These are phyloP conservation scores for Saccostrea echinata DNA, from an alignment of 1,140 invertebrate species.

Conservation along the genomic window DNA sequence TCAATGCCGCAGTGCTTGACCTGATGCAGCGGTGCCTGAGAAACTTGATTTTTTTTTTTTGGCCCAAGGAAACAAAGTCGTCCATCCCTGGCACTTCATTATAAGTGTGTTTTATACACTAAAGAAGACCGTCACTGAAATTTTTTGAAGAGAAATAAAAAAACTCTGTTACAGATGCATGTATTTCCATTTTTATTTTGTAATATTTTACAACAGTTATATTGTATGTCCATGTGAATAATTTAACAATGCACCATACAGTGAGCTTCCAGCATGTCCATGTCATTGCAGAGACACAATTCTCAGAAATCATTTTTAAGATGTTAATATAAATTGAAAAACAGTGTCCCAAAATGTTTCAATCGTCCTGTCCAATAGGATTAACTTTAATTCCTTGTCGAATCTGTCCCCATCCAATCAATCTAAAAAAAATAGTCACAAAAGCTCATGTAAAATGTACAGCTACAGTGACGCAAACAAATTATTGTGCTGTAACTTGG, in stretches of 20 bases:
- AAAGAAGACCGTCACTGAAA: no score
- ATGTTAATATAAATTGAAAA: not conserved
- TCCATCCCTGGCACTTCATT: no score
- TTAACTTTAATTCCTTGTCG: constrained; percentile 73
- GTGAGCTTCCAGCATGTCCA: not conserved
- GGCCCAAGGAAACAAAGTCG: no score
- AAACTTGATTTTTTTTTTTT: no score
- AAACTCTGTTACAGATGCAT: not conserved
- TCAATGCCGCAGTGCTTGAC: no score
- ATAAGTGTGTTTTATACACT: no score
- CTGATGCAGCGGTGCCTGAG: no score
- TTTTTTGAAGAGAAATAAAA: no score
- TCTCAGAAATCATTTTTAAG: not conserved
- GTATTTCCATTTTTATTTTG: not conserved
- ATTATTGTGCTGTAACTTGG: no score
- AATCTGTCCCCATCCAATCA: constrained; percentile 77
- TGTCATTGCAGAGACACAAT: not conserved
- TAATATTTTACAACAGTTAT: constrained; percentile 13
- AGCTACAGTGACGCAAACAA: no score
- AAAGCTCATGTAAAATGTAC: no score
- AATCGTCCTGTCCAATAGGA: constrained; percentile 63
- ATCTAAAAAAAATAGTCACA: constrained; percentile 61
- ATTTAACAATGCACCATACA: constrained; percentile 21
- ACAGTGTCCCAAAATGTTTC: not conserved
- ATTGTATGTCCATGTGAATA: not conserved